Percentiles rank a stretch among this genome's conserved stretches.
phyloP scores from a whole-genome alignment of 2,113 vertebrate genomes.

The Mohoua ochrocephala region DNA sequence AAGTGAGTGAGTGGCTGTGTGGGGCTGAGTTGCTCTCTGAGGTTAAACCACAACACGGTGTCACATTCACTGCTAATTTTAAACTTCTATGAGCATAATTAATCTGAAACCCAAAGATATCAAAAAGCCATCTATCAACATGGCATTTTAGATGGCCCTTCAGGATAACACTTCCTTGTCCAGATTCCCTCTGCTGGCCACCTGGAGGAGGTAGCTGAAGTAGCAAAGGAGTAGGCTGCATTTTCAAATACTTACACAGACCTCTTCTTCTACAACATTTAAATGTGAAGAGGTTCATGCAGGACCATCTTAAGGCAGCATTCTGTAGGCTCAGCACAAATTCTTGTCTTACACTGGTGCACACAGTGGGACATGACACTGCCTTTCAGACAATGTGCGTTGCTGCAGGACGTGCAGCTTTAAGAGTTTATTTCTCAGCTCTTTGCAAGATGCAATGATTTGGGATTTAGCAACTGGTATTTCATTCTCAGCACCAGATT shows the following conservation, averaged over 20 bases:
- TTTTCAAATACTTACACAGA: neutral
- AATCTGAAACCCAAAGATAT: neutral
- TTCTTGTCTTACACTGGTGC: neutral
- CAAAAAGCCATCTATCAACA: neutral
- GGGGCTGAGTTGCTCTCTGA: neutral
- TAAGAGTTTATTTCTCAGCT: neutral
- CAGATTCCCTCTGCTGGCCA: neutral
- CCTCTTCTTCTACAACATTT: neutral
- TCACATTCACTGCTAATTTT: neutral
- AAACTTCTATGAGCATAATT: neutral
- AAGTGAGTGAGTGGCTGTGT: neutral
- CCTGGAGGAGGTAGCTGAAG: neutral
- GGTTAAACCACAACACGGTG: neutral
- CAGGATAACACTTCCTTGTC: neutral
- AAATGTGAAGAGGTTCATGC: neutral
- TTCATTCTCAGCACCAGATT: neutral
- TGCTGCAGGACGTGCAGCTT: neutral
- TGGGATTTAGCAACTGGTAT: neutral
- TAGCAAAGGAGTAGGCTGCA: neutral
- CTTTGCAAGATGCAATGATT: neutral
- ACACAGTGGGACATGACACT: neutral
- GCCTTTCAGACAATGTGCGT: neutral
- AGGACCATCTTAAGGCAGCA: neutral
- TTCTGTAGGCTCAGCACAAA: neutral
- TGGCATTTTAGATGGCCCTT: neutral